These are phyloP conservation scores for Muscidifurax raptorellus DNA, from an alignment of 1,140 invertebrate species.

Conservation along the genomic window DNA sequence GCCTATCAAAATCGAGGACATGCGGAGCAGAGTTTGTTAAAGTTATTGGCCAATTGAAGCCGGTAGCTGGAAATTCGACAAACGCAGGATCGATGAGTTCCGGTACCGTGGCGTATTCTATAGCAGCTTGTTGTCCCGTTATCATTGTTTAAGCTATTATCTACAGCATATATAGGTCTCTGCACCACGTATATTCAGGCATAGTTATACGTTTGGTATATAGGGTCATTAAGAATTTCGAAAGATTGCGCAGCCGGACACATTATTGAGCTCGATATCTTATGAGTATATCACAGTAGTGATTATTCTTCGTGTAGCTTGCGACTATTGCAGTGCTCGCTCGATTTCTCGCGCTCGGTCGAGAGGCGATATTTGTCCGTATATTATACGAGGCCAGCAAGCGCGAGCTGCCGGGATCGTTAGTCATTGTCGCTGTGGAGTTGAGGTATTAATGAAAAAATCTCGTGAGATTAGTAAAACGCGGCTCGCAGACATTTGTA, in stretches of 20 bases:
- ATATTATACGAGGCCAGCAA: neutral
- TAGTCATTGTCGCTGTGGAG: neutral
- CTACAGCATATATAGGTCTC: neutral
- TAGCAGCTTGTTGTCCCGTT: neutral
- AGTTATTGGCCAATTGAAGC: neutral
- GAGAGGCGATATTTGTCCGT: neutral
- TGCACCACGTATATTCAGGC: neutral
- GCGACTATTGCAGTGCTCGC: neutral
- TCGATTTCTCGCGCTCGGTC: too few relatives aligned
- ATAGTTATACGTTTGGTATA: neutral
- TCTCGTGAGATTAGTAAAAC: neutral
- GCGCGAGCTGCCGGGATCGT: neutral
- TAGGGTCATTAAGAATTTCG: neutral
- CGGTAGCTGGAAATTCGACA: conserved; percentile 14
- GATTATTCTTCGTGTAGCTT: neutral
- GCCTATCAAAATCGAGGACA: too few relatives aligned
- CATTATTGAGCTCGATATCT: neutral
- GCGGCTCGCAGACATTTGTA: neutral
- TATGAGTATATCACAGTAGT: neutral
- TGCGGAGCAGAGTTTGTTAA: neutral
- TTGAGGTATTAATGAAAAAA: neutral
- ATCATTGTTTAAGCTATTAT: neutral
- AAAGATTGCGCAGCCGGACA: neutral
- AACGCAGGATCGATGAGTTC: conserved; percentile 9
- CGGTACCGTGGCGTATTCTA: neutral